Evolutionary conservation across 2,113 vertebrate genomes (phyloP).

Genomic region (Chauna torquata): DNA sequence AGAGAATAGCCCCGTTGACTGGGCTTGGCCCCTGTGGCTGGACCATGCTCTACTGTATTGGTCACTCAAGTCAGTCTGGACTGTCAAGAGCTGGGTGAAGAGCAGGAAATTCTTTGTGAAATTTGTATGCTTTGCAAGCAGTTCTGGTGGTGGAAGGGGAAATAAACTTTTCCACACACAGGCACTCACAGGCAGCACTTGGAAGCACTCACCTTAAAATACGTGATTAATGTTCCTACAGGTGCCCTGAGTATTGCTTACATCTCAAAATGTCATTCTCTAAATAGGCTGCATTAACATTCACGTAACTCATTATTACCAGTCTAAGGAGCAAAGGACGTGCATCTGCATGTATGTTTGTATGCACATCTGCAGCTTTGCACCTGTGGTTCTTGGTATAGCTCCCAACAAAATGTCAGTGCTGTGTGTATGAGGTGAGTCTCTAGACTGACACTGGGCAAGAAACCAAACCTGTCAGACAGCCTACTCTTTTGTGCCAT

Average conservation of each 20-base stretch:
- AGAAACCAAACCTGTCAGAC: background rate
- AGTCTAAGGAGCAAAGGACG: background rate
- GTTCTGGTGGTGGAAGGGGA: background rate
- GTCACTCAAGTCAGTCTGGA: background rate
- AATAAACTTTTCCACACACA: background rate
- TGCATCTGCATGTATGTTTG: background rate
- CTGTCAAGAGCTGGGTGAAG: accelerated
- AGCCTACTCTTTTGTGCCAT: accelerated
- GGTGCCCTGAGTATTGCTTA: background rate
- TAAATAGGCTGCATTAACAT: slow-evolving; percentile 3
- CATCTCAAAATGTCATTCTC: slow-evolving; percentile 34
- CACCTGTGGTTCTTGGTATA: background rate
- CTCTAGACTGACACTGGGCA: background rate
- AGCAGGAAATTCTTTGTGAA: background rate
- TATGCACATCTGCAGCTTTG: background rate
- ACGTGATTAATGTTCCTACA: slow-evolving; percentile 14
- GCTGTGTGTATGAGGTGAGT: background rate
- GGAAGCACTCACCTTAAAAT: background rate
- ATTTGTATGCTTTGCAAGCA: background rate
- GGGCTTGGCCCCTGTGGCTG: background rate
- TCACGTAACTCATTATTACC: background rate
- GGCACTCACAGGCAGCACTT: background rate
- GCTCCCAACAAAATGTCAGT: background rate
- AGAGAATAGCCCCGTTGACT: background rate
- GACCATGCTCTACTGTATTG: background rate